Base-by-base conservation (phyloP, 2,797 vertebrate genomes). In the Syngnathus rostellatus region DNA sequence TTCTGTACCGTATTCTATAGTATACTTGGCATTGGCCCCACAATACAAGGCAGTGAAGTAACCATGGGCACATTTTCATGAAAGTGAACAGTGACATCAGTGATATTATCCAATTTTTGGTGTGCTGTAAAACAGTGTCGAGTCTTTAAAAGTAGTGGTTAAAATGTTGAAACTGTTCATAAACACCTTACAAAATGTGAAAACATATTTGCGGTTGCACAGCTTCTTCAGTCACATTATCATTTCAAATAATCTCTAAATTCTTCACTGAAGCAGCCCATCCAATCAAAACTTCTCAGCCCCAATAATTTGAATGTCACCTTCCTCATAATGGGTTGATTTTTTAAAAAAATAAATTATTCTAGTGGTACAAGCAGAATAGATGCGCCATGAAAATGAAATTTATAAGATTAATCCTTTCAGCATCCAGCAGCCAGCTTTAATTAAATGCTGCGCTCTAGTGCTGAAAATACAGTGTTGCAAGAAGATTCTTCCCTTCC, bases 381-480 rank as follows among this genome's bases (percentile, higher is more conserved):
- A 5, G 40, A 45, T 48, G 8, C 16, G 9, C 41, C 16, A 16
- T 48, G 43, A 25, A 50, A 63, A 62, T 4, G 0, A 45, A 8
- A 51, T 14, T 21, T 3, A 21, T 16, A 64, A 40, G 1, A 53
- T n/a, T 31, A 14, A 38, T 5, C 19, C 16, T n/a, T 12, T 21
- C 6, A 23, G n/a, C 39, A 50, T n/a, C 14, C 5, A 39, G 7
- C 8, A 31, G 10, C 9, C 63, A 76, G 67, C 6, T 71, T 62
- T 82, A 70, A 75, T 68, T 40, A 66, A 77, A 80, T 80, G 68
- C 77, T 75, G 2, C 65, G 64, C 60, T 68, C 85, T 74, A 66
- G 72, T 79, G 85, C 67, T 74, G 23, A 72, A 1, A 25, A 0
- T 3, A 8, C 1, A 19, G 21, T 38, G 73, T 58, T 84, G 71